These are phyloP conservation scores for Plagodis pulveraria DNA, from an alignment of 2,888 invertebrate species.

Conservation along the genomic window DNA sequence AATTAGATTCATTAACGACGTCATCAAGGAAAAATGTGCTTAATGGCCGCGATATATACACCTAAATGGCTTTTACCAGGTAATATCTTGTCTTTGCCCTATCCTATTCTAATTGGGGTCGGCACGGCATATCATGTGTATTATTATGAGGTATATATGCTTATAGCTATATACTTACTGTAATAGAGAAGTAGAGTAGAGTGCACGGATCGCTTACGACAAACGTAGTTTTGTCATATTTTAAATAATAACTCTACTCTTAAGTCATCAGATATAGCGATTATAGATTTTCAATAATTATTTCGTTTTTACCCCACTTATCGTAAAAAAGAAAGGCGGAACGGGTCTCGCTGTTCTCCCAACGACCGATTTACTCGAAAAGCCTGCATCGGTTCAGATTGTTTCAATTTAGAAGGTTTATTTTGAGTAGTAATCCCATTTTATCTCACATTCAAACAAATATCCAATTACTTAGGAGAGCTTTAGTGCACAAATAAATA, in stretches of 20 bases:
- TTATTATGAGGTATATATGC: too few species aligned
- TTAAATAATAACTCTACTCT: too few species aligned
- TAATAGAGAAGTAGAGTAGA: too few species aligned
- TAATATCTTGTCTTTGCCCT: neutral
- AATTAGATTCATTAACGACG: constrained; percentile 24
- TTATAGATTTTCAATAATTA: constrained; percentile 19
- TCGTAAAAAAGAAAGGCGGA: constrained; percentile 41
- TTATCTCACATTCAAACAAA: constrained; percentile 64
- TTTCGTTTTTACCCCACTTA: constrained; percentile 37
- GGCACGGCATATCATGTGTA: too few species aligned
- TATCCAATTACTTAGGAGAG: constrained; percentile 71
- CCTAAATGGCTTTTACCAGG: constrained; percentile 11
- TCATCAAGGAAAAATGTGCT: constrained; percentile 19
- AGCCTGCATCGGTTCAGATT: constrained; percentile 37
- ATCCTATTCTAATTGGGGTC: too few species aligned
- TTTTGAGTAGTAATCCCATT: constrained; percentile 55
- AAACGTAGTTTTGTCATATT: too few species aligned
- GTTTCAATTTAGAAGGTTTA: constrained; percentile 55
- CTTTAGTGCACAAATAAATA: constrained; percentile 36
- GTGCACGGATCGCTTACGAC: too few species aligned
- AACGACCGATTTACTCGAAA: constrained; percentile 37
- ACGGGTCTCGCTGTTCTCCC: constrained; percentile 33
- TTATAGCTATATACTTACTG: neutral
- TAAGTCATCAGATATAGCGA: constrained; percentile 3
- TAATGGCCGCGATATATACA: constrained; percentile 11